Conservation (phyloP, 2,113 vertebrate genomes). For the Cyanoramphus novaezelandiae region DNA sequence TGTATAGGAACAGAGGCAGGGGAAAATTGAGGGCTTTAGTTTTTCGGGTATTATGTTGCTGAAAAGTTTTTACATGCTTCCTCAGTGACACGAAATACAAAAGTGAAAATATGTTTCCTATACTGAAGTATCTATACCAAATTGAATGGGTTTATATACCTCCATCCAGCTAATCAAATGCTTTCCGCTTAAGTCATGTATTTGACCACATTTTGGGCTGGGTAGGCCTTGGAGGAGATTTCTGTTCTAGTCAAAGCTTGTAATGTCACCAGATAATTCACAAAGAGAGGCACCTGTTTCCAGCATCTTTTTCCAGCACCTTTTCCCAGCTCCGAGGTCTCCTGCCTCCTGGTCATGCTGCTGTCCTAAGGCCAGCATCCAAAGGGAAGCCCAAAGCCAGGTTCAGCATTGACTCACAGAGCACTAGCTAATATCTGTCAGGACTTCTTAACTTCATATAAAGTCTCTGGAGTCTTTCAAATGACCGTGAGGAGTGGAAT, state of each 20-base stretch:
- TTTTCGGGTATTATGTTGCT: slow-evolving; percentile 38
- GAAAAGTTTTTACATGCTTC: slow-evolving; percentile 46
- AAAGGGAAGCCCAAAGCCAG: neutral
- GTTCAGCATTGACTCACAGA: neutral
- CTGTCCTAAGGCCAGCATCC: neutral
- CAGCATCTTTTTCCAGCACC: neutral
- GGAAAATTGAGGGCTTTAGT: slow-evolving; percentile 39
- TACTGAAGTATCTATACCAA: slow-evolving; percentile 10
- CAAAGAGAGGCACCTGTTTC: neutral
- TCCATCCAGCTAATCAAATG: slow-evolving; percentile 29
- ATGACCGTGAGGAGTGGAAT: accelerated
- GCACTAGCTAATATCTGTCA: neutral
- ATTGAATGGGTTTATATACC: slow-evolving; percentile 12
- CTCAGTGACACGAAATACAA: slow-evolving; percentile 23
- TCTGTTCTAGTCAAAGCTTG: slow-evolving; percentile 12
- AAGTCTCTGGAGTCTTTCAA: neutral
- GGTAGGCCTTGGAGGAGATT: slow-evolving; percentile 7
- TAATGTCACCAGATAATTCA: neutral
- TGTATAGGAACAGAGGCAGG: neutral
- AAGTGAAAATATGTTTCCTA: slow-evolving; percentile 57
- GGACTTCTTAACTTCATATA: neutral
- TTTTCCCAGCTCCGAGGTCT: neutral
- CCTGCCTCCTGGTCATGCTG: neutral
- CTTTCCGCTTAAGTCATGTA: slow-evolving; percentile 28
- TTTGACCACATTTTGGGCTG: slow-evolving; percentile 20